Base-by-base conservation (phyloP, 2,888 invertebrate genomes). In the Masnerella sp. region DNA sequence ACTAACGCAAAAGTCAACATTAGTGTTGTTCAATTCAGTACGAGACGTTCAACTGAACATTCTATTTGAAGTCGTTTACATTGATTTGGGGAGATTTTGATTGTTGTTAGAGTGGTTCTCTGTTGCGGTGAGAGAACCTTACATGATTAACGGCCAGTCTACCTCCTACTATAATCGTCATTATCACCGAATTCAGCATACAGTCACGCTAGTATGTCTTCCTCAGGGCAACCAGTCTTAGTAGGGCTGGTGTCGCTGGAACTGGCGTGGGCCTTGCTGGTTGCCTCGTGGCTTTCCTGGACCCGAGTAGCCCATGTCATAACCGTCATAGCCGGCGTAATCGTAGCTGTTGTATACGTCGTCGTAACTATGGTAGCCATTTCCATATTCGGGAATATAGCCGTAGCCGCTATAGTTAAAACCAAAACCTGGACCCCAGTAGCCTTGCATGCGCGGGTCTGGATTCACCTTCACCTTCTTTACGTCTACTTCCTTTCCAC, bases 391-490 rank as follows among this genome's bases (percentile, higher is more conserved):
- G 2, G 86, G 86, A 76, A 87, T 84, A 76, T 87, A 87, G 30
- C 87, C 86, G 45, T 83, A 83, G 51, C 83, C 82, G 18, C 84
- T 80, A 43, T 85, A 86, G 32, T 86, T 84, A 18, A 85, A 85
- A 3, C 85, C 84, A 15, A 85, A 86, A 7, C 83, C 84, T 1
- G 85, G 83, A 3, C 86, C 85, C 87, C 87, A 87, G 76, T 83
- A 87, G 32, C 85, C 85, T 64, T 86, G 87, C 40, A 81, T 78
- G 78, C 88, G 87, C 1, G 84, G 85, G 56, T 88, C 88, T 12
- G 84, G 90, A 89, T 87, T 90, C 85, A 88, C 90, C 88, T 81
- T 91, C 82, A 88, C 91, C 89, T 87, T 90, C 83, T 88, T 88
- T 0, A 88, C 88, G 67, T 88, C 88, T 72, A 91, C 90, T 83